Evolutionary conservation across 2,888 invertebrate genomes (phyloP).

Genomic region (Dorcus parallelipipedus): DNA sequence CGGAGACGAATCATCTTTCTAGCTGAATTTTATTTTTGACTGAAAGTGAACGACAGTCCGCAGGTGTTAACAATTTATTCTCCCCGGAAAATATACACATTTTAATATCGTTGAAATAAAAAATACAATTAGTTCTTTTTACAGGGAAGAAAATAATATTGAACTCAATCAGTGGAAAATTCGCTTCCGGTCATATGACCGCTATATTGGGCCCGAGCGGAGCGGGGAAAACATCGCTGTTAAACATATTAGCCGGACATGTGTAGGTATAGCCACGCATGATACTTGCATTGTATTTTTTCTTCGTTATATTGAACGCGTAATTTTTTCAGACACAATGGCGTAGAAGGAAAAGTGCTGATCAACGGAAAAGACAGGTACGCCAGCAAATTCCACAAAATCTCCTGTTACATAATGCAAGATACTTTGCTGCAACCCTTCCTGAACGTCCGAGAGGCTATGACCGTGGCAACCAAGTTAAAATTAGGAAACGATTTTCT

Average conservation of each 20-base stretch:
- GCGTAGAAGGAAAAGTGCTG: constrained; percentile 70
- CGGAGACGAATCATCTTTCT: too few relatives aligned
- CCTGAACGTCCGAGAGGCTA: constrained; percentile 83
- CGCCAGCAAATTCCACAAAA: constrained; percentile 74
- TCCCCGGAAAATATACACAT: too few relatives aligned
- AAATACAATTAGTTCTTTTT: neutral
- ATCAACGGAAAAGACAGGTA: constrained; percentile 79
- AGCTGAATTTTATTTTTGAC: too few relatives aligned
- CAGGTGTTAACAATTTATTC: too few relatives aligned
- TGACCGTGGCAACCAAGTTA: constrained; percentile 85
- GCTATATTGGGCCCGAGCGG: constrained; percentile 93
- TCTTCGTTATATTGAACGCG: too few relatives aligned
- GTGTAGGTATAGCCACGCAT: neutral
- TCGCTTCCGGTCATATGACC: constrained; percentile 72
- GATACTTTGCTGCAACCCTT: constrained; percentile 81
- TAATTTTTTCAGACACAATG: constrained; percentile 44
- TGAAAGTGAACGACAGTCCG: too few relatives aligned
- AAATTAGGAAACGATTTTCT: constrained; percentile 72
- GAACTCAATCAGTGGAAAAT: constrained; percentile 72
- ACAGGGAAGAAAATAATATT: constrained; percentile 55
- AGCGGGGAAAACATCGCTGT: constrained; percentile 81
- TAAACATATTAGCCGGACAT: constrained; percentile 83
- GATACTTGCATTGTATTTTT: too few relatives aligned
- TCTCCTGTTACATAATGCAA: constrained; percentile 96
- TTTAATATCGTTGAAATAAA: neutral